Conservation (phyloP, 2,797 vertebrate genomes). For the Hippocampus kuda region DNA sequence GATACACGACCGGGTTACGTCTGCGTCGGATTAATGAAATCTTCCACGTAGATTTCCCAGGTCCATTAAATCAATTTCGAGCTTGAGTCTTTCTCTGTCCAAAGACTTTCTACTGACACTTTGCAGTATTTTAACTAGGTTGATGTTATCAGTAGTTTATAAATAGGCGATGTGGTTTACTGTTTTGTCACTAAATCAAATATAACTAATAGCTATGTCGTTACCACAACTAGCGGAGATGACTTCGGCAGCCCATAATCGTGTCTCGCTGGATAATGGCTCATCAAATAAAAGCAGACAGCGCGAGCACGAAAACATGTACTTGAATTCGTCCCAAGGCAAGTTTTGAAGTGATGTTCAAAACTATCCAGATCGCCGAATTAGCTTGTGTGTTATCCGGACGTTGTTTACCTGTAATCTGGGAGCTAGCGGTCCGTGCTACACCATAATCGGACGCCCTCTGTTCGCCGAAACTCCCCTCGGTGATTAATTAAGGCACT, state of each 20-base stretch:
- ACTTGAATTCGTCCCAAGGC: neutral
- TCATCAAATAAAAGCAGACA: neutral
- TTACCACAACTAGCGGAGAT: neutral
- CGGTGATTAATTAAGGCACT: neutral
- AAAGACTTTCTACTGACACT: neutral
- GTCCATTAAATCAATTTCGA: neutral
- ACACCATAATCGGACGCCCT: constrained; percentile 51
- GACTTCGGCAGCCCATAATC: too few relatives aligned
- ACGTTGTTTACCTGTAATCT: constrained; percentile 52
- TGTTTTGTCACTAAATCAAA: neutral
- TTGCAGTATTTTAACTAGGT: too few relatives aligned
- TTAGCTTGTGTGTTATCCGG: constrained; percentile 20
- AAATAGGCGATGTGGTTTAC: neutral
- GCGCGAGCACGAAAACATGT: too few relatives aligned
- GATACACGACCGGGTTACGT: too few relatives aligned
- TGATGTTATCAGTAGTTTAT: neutral
- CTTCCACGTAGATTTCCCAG: neutral
- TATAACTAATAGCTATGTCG: neutral
- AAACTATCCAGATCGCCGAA: constrained; percentile 11
- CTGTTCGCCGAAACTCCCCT: constrained; percentile 17
- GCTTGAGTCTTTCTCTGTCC: neutral
- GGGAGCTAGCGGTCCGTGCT: constrained; percentile 50
- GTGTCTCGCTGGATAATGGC: neutral
- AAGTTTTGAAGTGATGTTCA: constrained; percentile 1
- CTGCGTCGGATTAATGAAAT: too few relatives aligned